A percentile compares a stretch with the other conserved stretches of the same genome.
Evolutionary conservation across 2,113 vertebrate species (phyloP).

Genomic region (Vidua macroura): DNA sequence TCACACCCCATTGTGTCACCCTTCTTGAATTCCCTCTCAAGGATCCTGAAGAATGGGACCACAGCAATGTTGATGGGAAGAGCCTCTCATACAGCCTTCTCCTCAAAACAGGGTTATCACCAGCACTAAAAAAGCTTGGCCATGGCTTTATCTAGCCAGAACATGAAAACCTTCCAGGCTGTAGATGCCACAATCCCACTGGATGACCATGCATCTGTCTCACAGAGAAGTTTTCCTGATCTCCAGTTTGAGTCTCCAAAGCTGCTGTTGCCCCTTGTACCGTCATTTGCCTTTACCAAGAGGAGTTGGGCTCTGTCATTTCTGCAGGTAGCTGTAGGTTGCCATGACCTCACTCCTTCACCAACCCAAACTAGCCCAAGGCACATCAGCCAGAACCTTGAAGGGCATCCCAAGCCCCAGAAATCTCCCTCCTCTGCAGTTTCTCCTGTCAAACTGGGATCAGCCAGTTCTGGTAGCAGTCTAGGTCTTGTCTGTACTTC

Average conservation of each 20-base stretch:
- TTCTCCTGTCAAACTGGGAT: background rate
- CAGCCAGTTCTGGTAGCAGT: background rate
- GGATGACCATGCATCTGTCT: background rate
- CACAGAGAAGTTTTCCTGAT: background rate
- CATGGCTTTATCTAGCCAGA: background rate
- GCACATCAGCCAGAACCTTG: background rate
- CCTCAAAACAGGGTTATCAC: background rate
- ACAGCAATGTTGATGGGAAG: background rate
- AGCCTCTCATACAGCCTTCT: background rate
- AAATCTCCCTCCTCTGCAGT: background rate
- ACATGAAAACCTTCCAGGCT: background rate
- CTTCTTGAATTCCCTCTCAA: background rate
- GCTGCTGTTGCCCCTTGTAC: background rate
- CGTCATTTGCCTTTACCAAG: background rate
- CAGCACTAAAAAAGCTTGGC: background rate
- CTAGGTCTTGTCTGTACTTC: background rate
- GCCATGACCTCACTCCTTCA: background rate
- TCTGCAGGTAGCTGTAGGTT: background rate
- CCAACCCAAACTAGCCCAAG: background rate
- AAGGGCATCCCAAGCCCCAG: background rate
- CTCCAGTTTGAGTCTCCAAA: background rate
- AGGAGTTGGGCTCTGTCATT: background rate
- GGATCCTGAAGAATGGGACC: background rate
- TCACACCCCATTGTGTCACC: background rate
- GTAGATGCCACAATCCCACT: background rate